phyloP scores from a whole-genome alignment of 2,888 invertebrate genomes.

The Orthonychiurus folsomi region DNA sequence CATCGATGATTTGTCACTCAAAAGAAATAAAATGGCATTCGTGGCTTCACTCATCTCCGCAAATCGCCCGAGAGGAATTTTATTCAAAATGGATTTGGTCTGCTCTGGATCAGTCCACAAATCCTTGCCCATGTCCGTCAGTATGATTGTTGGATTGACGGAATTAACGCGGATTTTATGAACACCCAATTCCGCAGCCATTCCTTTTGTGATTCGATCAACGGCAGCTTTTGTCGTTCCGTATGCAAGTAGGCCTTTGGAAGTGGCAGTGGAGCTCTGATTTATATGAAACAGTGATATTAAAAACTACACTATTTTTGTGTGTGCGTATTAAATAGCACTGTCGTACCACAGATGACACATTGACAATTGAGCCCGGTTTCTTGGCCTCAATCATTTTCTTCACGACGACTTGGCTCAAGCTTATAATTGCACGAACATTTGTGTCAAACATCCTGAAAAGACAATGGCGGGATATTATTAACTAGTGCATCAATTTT shows the following conservation, averaged over 20 bases:
- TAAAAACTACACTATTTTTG: not conserved
- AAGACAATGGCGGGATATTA: too few species aligned
- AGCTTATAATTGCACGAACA: conserved; percentile 47
- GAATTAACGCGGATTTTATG: conserved; percentile 49
- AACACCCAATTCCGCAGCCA: conserved; percentile 49
- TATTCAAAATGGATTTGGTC: conserved; percentile 58
- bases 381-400: conserved; percentile 44
- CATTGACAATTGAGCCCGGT: conserved; percentile 48
- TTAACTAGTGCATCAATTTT: conserved; percentile 40
- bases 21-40: conserved; percentile 63
- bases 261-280: not conserved
- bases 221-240: conserved; percentile 47
- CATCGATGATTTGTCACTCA: conserved; percentile 49
- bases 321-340: not conserved
- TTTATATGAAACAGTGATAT: conserved; percentile 5
- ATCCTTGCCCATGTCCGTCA: conserved; percentile 46
- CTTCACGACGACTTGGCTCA: conserved; percentile 47
- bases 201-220: conserved; percentile 47
- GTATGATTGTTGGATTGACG: conserved; percentile 50
- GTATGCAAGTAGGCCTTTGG: conserved; percentile 8
- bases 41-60: conserved; percentile 73
- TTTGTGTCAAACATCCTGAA: conserved; percentile 45
- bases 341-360: conserved; percentile 47
- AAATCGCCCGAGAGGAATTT: conserved; percentile 69
- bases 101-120: conserved; percentile 47